These are phyloP conservation scores for Drosophila insularis DNA, from an alignment of 1,140 invertebrate species.

Conservation along the genomic window DNA sequence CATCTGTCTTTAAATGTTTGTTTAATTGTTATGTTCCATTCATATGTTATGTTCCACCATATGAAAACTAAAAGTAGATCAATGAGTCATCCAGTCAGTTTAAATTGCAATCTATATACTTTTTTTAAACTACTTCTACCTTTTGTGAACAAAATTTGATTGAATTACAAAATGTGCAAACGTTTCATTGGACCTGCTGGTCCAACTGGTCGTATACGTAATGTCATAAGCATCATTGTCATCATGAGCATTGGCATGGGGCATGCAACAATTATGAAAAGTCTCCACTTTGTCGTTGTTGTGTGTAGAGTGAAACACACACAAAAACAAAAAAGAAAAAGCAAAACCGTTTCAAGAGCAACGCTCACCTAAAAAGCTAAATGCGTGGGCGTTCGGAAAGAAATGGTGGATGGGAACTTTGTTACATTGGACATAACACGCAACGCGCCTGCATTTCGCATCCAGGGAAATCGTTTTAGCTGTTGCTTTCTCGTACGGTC, in stretches of 20 bases:
- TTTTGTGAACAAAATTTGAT: not conserved
- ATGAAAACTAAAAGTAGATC: no score
- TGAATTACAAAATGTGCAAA: not conserved
- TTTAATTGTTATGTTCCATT: no score
- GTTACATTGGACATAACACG: constrained; percentile 11
- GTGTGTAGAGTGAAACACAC: constrained; percentile 35
- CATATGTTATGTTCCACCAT: no score
- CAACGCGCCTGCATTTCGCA: constrained; percentile 58
- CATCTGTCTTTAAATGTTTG: no score
- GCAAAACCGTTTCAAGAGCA: constrained; percentile 33
- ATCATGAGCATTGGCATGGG: constrained; percentile 54
- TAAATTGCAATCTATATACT: not conserved
- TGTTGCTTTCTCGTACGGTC: constrained; percentile 58
- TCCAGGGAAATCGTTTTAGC: constrained; percentile 79
- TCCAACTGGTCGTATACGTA: not conserved
- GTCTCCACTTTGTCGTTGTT: constrained; percentile 53
- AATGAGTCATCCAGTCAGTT: no score
- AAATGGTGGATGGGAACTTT: constrained; percentile 41
- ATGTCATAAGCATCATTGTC: constrained; percentile 23
- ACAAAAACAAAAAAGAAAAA: not conserved
- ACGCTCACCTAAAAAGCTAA: constrained; percentile 61
- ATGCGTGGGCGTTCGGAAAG: constrained; percentile 49
- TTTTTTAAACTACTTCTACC: not conserved
- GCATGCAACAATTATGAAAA: constrained; percentile 76
- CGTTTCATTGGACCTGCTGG: not conserved